Evolutionary conservation across 1,140 invertebrate genomes (phyloP), one percentile per base, ranked within the genome.

Genomic region (Propsilocerus akamusi): DNA sequence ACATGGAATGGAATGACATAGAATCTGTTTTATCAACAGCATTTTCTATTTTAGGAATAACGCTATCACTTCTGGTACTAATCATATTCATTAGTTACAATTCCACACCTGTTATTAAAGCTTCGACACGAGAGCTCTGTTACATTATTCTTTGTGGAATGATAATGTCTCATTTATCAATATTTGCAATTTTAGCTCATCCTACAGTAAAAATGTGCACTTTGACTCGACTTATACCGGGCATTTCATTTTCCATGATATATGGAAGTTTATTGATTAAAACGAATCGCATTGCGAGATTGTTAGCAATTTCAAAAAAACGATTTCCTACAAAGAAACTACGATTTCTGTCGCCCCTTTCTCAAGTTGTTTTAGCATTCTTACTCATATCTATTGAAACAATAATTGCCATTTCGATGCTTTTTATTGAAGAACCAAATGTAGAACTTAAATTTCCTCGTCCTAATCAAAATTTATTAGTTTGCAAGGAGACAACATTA

Each of bases 201-300:
- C 87, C 88, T 1, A 72, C 74, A 1, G 64, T 67, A 37, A 57
- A 74, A 2, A 73, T 76, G 0, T 92, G 87, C 62, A 74, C 76
- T 12, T 55, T 86, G 7, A 73, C 75, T 23, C 68, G 83, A 32
- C 70, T 82, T 28, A 64, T 86, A 52, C 83, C 83, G 0, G 83
- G 83, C 4, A 69, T 90, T 32, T 80, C 80, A 32, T 88, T 91
- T 58, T 76, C 83, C 0, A 80, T 89, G 65, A 86, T 90, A 53
- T 91, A 89, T 62, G 81, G 82, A 0, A 79, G 85, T 5, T 64
- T 91, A 11, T 71, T 90, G 3, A 89, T 85, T 3, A 88, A 89
- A 70, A 91, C 86, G 0, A 90, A 91, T 65, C 69, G 86, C 47
- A 91, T 91, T 28, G 83, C 85, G 0, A 63, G 86, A 14, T 89